Evolutionary conservation across 2,113 vertebrate species (phyloP).

Genomic region (Rynchops niger): DNA sequence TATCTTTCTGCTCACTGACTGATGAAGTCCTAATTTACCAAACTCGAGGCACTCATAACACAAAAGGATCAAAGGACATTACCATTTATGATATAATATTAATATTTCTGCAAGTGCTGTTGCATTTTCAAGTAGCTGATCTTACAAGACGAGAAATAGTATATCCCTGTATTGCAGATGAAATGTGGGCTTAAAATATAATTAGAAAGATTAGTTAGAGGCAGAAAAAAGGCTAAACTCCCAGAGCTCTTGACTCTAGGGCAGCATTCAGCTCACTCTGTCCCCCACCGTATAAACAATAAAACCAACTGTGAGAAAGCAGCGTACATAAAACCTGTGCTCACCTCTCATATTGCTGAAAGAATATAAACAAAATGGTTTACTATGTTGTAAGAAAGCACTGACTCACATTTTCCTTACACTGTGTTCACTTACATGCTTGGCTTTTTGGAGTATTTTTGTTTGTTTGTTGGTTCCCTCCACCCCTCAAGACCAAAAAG

Average conservation of each 20-base stretch:
- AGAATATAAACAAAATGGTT: not conserved
- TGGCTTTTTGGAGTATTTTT: not conserved
- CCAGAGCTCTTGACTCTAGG: not conserved
- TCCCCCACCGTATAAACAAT: not conserved
- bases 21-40: not conserved
- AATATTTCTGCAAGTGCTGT: not conserved
- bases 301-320: not conserved
- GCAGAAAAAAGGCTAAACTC: not conserved
- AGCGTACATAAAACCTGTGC: not conserved
- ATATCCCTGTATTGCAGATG: not conserved
- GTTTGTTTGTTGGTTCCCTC: no score
- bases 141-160: not conserved
- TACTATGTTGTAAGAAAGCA: not conserved
- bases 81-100: not conserved
- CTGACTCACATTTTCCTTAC: not conserved
- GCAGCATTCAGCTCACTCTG: not conserved
- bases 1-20: not conserved
- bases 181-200: not conserved
- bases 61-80: not conserved
- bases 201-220: not conserved
- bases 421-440: not conserved
- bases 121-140: not conserved
- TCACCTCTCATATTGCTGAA: not conserved
- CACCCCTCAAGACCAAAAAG: not conserved
- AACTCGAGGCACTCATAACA: not conserved